Conservation (phyloP, 2,113 vertebrate species). For the human (Homo sapiens) region DNA sequence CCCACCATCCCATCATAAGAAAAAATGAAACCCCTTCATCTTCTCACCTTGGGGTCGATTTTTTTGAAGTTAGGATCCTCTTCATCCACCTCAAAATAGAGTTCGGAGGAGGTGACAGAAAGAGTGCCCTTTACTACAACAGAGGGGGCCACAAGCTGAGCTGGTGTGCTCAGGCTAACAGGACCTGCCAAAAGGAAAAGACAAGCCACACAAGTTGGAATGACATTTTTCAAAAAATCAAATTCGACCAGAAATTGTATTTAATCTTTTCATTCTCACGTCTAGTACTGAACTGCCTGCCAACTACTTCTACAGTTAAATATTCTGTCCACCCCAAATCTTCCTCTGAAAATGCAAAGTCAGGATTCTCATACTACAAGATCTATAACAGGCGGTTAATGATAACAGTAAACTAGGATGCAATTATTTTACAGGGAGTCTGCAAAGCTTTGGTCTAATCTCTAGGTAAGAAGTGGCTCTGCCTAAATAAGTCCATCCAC, state of each 20-base stretch:
- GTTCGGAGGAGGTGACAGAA: conserved; percentile 95
- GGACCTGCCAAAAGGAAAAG: conserved; percentile 88
- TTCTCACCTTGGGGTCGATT: conserved; percentile 97
- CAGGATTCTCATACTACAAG: conserved; percentile 5
- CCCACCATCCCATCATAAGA: neutral
- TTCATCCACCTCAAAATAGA: conserved; percentile 99
- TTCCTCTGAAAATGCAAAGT: conserved; percentile 47
- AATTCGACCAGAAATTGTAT: conserved; percentile 45
- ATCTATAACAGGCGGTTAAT: conserved; percentile 32
- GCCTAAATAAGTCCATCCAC: conserved; percentile 55
- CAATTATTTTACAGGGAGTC: conserved; percentile 49
- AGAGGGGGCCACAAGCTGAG: conserved; percentile 95
- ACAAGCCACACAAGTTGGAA: conserved; percentile 50
- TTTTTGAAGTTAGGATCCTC: conserved; percentile 96
- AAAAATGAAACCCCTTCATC: neutral
- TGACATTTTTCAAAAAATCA: conserved; percentile 31
- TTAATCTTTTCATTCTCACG: conserved; percentile 40
- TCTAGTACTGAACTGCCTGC: neutral
- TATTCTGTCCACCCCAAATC: neutral
- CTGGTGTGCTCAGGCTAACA: conserved; percentile 92
- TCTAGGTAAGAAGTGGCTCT: conserved; percentile 59
- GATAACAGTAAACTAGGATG: conserved; percentile 28
- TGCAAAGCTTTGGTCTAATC: conserved; percentile 58
- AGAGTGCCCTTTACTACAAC: conserved; percentile 93
- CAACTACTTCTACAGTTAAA: neutral